Evolutionary conservation across 2,797 vertebrate species (phyloP), one percentile per base, ranked within the genome.

Genomic region (Gobionotothen gibberifrons): DNA sequence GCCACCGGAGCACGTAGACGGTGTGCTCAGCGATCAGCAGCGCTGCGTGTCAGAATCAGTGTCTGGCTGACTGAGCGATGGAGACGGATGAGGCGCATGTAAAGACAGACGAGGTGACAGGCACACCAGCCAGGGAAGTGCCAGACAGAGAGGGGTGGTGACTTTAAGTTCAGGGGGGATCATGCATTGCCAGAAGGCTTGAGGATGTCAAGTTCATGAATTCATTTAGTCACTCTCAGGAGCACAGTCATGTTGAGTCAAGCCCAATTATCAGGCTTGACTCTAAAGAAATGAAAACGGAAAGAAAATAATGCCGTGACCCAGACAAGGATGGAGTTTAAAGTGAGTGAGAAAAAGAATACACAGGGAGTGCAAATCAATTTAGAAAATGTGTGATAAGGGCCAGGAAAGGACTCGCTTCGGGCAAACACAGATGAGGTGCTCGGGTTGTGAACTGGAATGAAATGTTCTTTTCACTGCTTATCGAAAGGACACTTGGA

Each of bases 391-490:
- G 51, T 81, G 69, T 68, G 77, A 85, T 67, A 62, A 81, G 65
- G 62, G 19, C 52, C 29, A 4, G 67, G 61, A 47, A 79, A 76
- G 61, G 54, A 79, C 40, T 61, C 57, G 74, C 73, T 82, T 48
- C 9, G 1, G 79, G 67, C 17, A 72, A 87, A 76, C 48, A 47
- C 53, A 70, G 74, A 84, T 74, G 76, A 81, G 60, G 44, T 32
- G 79, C 63, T 75, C 76, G 69, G 72, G 52, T 53, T 81, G 72
- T 64, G 61, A 66, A 74, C 46, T 47, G 74, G 64, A 87, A 84
- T 76, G 62, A 86, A 92, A 89, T 74, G 59, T 84, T 83, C 74
- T 60, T 85, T 84, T 86, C 67, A 70, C 32, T 21, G 59, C 62
- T 81, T 71, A 86, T 83, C 56, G 3, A 76, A 65, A 51, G 72